Evolutionary conservation across 2,113 vertebrate species (phyloP), one percentile per base, ranked within the genome.

Genomic region (Connochaetes taurinus): DNA sequence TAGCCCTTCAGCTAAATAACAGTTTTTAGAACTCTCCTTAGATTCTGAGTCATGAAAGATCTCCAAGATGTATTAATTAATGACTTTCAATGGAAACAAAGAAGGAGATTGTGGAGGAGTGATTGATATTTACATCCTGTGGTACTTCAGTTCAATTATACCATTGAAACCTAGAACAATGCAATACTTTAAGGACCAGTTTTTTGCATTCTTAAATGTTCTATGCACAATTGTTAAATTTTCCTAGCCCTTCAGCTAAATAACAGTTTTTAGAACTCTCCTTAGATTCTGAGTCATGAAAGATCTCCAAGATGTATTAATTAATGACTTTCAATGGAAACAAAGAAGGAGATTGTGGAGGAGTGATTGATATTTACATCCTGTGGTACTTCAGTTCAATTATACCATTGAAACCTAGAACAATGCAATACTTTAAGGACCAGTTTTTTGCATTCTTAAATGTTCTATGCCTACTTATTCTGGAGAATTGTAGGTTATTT

Each of bases 111-210:
- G 95, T 98, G 60, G 97, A 78, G 74, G 95, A 98, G 91, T 95
- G 98, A 98, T 98, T 97, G 97, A 76, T 98, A 95, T 97, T 98
- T 98, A 90, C 95, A 96, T 98, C 97, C 98, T 98, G 96, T 98
- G 97, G 94, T 88, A 98, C 97, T 97, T 1, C 0, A 83, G 90
- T 98, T 98, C 98, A 98, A 95, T 99, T 98, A 98, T 93, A 96
- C 50, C 95, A 93, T 78, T 98, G 97, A 98, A 98, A 98, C 88
- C 94, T 97, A 96, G 96, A 98, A 98, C 96, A 97, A 97, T 94
- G 92, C 45, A 95, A 57, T 67, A 90, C 96, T 98, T 97, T 96
- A 98, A 98, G 98, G 97, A 90, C 25, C 92, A 98, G 36, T 96
- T 97, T 97, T 87, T 97, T 52, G 60, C 87, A 88, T 90, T 97